These are phyloP conservation scores for Probosciger aterrimus DNA, from an alignment of 2,113 vertebrate species.

Conservation along the genomic window DNA sequence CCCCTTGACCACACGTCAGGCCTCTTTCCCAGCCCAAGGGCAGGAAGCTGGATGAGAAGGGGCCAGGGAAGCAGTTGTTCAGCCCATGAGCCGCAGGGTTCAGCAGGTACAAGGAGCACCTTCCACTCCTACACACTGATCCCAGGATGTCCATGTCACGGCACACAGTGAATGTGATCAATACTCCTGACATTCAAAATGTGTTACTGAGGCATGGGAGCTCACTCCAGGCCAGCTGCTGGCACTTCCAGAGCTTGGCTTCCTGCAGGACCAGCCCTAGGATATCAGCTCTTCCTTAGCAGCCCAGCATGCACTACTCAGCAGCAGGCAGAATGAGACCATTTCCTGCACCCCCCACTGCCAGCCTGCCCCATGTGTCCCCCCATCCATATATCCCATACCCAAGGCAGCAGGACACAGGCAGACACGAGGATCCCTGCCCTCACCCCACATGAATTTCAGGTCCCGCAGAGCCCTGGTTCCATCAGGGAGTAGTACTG, in stretches of 20 bases:
- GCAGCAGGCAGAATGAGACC: background rate
- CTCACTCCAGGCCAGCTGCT: too few species aligned
- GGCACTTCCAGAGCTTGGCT: background rate
- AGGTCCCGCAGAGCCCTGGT: background rate
- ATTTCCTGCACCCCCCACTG: background rate
- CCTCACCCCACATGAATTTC: background rate
- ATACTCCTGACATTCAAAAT: fast-evolving
- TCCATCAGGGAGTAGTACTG: background rate
- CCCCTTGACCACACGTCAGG: background rate
- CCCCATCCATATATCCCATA: background rate
- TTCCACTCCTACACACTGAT: background rate
- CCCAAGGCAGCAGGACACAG: background rate
- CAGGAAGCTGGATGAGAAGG: background rate
- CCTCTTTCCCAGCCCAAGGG: background rate
- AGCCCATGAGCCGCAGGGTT: background rate
- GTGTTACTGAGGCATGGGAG: fast-evolving
- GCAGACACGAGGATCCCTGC: background rate
- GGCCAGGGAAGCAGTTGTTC: background rate
- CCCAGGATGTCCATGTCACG: background rate
- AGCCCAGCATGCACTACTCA: background rate
- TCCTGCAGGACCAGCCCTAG: background rate
- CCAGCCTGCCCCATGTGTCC: background rate
- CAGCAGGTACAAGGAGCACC: background rate
- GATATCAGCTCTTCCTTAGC: background rate
- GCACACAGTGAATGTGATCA: background rate